Conservation (phyloP, 1,140 invertebrate species). For the Steinernema khuongi region DNA sequence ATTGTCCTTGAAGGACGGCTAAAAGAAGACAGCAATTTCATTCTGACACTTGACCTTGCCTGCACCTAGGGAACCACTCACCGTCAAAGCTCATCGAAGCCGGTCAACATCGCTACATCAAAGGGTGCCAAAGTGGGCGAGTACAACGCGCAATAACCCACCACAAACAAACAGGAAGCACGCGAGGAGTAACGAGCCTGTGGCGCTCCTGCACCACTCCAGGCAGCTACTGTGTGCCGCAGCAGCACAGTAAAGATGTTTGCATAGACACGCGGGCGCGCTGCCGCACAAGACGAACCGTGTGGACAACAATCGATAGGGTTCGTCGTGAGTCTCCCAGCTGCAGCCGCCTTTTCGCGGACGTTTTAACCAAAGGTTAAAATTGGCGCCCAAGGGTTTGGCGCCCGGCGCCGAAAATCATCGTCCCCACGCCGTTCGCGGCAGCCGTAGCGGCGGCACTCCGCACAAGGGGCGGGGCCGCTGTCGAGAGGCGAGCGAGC, state of each 20-base stretch:
- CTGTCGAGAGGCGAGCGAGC: not conserved
- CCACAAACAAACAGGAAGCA: no score
- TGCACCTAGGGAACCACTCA: no score
- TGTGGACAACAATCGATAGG: not conserved
- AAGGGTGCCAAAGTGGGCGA: no score
- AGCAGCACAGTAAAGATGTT: not conserved
- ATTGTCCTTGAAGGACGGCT: no score
- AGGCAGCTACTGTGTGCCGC: no score
- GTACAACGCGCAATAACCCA: no score
- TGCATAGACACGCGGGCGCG: not conserved
- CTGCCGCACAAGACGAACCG: not conserved
- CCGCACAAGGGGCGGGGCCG: not conserved
- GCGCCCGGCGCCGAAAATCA: not conserved
- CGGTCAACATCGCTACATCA: no score
- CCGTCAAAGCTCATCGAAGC: no score
- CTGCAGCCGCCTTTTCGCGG: not conserved
- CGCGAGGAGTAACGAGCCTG: no score
- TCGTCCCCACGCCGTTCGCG: not conserved
- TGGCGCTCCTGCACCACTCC: no score
- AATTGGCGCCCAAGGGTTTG: not conserved
- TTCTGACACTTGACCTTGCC: no score
- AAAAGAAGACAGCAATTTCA: no score
- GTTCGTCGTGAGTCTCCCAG: not conserved
- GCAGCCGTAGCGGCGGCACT: not conserved
- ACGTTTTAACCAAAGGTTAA: slow-evolving; percentile 15